Percentiles rank a stretch among this genome's conserved stretches.
Conservation (phyloP, 2,888 invertebrate species). For the Iphiclides podalirius region DNA sequence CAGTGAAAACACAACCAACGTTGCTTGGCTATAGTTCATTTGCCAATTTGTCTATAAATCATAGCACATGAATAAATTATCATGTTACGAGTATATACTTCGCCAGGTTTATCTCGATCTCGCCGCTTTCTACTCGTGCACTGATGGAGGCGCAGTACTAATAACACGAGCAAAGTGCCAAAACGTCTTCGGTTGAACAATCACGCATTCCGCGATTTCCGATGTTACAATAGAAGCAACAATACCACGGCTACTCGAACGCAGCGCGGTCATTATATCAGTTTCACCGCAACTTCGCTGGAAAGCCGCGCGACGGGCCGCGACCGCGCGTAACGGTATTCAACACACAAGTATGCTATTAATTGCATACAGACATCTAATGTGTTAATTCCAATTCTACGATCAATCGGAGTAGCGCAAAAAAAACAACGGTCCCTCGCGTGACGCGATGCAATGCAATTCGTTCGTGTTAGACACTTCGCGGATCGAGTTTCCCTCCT, state of each 20-base stretch:
- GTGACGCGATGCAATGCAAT: slow-evolving; percentile 38
- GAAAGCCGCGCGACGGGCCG: slow-evolving; percentile 58
- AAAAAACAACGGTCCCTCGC: slow-evolving; percentile 53
- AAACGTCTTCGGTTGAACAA: no score
- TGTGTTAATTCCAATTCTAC: slow-evolving; percentile 54
- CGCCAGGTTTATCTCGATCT: no score
- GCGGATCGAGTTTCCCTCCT: slow-evolving; percentile 28
- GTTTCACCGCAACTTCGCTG: slow-evolving; percentile 67
- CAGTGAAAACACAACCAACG: no score
- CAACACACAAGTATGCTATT: slow-evolving; percentile 61
- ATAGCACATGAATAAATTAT: no score
- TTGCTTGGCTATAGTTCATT: no score
- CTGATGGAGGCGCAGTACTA: no score
- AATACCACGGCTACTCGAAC: slow-evolving; percentile 24
- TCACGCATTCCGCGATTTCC: neutral
- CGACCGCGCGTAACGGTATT: slow-evolving; percentile 68
- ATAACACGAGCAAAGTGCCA: no score
- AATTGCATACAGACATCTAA: slow-evolving; percentile 63
- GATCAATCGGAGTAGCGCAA: slow-evolving; percentile 49
- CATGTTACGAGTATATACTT: no score
- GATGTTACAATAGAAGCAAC: slow-evolving; percentile 20
- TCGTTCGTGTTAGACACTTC: no score
- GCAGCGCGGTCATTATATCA: slow-evolving; percentile 63
- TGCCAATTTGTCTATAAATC: no score
- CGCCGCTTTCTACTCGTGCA: no score